Percentiles rank a stretch among this genome's conserved stretches.
These are phyloP conservation scores for Ochropleura leucogaster DNA, from an alignment of 2,888 invertebrate genomes.

Conservation along the genomic window DNA sequence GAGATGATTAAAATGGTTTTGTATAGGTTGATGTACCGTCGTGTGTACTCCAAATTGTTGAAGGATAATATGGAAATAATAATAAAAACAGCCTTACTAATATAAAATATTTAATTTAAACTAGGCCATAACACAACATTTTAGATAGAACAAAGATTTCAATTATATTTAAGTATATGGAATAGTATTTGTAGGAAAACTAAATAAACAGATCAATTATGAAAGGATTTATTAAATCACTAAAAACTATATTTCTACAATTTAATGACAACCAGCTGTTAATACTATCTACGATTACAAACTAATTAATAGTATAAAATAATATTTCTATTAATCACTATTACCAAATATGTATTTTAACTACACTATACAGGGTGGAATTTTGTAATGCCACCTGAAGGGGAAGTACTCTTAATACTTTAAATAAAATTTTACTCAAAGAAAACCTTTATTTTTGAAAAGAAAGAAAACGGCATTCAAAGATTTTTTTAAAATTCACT, in stretches of 20 bases:
- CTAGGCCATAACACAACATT: background rate
- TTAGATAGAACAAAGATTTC: background rate
- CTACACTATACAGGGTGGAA: background rate
- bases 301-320: background rate
- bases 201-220: background rate
- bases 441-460: too few relatives aligned
- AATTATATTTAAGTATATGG: background rate
- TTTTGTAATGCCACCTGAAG: too few relatives aligned
- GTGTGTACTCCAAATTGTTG: background rate
- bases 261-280: background rate
- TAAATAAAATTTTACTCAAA: too few relatives aligned
- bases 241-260: background rate
- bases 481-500: too few relatives aligned
- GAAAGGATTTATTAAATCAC: background rate
- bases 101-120: slow-evolving; percentile 15
- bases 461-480: too few relatives aligned
- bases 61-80: background rate
- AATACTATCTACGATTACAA: background rate
- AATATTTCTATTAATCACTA: background rate
- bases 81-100: background rate
- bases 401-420: too few relatives aligned
- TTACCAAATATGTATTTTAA: background rate
- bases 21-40: too few relatives aligned
- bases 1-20: too few relatives aligned
- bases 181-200: background rate